Evolutionary conservation across 30 jellyfish, hydroid and myxozoan genomes (phyloP).

Genomic region (Aurelia aurita): DNA sequence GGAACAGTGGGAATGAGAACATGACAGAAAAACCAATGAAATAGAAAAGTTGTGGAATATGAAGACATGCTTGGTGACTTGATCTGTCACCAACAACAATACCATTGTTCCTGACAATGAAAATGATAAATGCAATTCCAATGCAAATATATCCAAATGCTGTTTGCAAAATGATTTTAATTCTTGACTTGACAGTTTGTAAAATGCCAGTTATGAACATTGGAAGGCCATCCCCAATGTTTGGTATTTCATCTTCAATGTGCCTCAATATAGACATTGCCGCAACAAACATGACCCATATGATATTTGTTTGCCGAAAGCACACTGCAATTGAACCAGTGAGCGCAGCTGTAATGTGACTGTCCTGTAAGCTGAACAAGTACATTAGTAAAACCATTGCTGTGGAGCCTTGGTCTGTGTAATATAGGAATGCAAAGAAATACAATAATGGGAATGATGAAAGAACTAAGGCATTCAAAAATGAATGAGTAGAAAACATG

Average conservation of each 20-base stretch:
- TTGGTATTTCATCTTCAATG: conserved; percentile 32
- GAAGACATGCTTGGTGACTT: conserved; percentile 85
- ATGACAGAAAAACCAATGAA: conserved; percentile 72
- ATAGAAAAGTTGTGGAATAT: conserved; percentile 89
- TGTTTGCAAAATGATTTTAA: conserved; percentile 4
- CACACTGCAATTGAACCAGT: conserved; percentile 84
- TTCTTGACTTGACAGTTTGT: conserved; percentile 9
- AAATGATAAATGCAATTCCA: conserved; percentile 69
- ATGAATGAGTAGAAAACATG: background rate
- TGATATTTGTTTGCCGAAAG: conserved; percentile 94
- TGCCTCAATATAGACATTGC: conserved; percentile 44
- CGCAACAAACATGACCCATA: conserved; percentile 90
- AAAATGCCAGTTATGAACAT: conserved; percentile 1
- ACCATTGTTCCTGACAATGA: conserved; percentile 82
- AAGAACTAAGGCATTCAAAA: conserved; percentile 65
- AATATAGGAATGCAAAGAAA: conserved; percentile 83
- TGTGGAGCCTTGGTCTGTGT: conserved; percentile 98
- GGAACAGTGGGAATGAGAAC: conserved; percentile 60
- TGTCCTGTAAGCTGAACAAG: conserved; percentile 53
- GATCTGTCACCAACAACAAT: conserved; percentile 98
- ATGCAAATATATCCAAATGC: conserved; percentile 65
- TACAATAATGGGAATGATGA: conserved; percentile 80
- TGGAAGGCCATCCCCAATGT: conserved; percentile 4
- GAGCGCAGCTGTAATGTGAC: conserved; percentile 71
- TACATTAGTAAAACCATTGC: conserved; percentile 73